Evolutionary conservation across 2,113 vertebrate species (phyloP), one percentile per base, ranked within the genome.

Genomic region (Leucosticte australis): DNA sequence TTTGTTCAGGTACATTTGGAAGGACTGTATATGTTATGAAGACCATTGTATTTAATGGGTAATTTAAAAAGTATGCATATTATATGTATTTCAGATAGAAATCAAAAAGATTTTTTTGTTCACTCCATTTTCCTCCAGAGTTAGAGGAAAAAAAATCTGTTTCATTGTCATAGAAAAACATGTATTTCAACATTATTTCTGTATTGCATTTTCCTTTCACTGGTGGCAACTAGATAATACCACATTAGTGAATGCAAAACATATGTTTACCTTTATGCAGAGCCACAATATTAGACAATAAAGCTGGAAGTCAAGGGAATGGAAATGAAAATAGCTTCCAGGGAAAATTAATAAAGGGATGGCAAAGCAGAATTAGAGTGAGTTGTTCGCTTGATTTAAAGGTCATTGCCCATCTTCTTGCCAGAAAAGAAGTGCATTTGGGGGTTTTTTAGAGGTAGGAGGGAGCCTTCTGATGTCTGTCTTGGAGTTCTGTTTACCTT

Each of bases 401-500:
- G 91, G 92, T 96, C 93, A 89, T 90, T 93, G 62, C 55, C 74
- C 37, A 27, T 83, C 42, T 90, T 87, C 65, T 90, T 91, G 39
- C 60, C 79, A 82, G 62, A 50, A 42, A 52, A 80, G 42, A 62
- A 41, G 5, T 30, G 35, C 16, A 2, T 44, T 7, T 8, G 31
- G 12, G 22, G 33, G 0, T 0, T 26, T 59, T 93, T 95, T 30
- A 63, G 50, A 82, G 42, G 26, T n/a, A 18, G 56, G 44, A 75
- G 27, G 27, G 15, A 79, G 70, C 30, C 50, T 70, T 84, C 81
- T 90, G 55, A 42, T 76, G 67, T 63, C 85, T 94, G 64, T 96
- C 81, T 95, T 94, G 74, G 63, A 83, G 92, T 96, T 97, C 88
- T 96, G 93, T 97, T 98, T 98, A 97, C 96, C 86, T 98, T 96